Base-by-base conservation (phyloP, 2,797 vertebrate species). In the Phalloptychus januarius region DNA sequence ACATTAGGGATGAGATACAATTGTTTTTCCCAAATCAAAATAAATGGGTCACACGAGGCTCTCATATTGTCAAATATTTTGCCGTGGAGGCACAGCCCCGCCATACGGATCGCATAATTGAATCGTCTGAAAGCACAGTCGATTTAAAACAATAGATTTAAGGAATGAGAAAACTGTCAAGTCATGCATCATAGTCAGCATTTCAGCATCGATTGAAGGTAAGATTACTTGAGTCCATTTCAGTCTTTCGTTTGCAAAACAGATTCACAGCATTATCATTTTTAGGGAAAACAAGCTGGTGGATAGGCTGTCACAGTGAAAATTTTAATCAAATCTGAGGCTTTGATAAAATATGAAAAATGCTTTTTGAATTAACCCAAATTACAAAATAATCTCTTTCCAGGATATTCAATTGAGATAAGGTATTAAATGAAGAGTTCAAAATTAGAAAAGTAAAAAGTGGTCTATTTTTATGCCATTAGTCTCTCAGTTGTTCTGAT, bases 1-100 rank as follows among this genome's bases (percentile, higher is more conserved):
- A 88, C 91, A 91, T 95, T 95, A 95, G 91, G 92, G 90, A 93
- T 87, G 89, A 94, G 92, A 93, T 91, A 94, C 92, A 93, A 95
- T 95, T 95, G 93, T 95, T 94, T 73, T 93, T 92, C 90, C 85
- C 92, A 94, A 95, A 96, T 96, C 93, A 95, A 95, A 96, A 96
- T 94, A 94, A 96, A 96, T 96, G 94, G 93, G 93, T 94, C 94
- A 95, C 94, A 91, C 94, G 89, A 94, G 94, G 92, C 94, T 95
- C 90, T 95, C 94, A 95, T 95, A 95, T 93, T 86, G 90, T 93
- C 89, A 93, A 91, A 94, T 95, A 91, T 91, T 93, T 93, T 87
- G 88, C 86, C 61, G 90, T 80, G 83, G 91, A 93, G 92, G 94
- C 89, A 85, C 90, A 88, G 84, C 90, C 87, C 84, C 79, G 94